Evolutionary conservation across 2,113 vertebrate genomes (phyloP), one percentile per base, ranked within the genome.

Genomic region (Etia nguti): DNA sequence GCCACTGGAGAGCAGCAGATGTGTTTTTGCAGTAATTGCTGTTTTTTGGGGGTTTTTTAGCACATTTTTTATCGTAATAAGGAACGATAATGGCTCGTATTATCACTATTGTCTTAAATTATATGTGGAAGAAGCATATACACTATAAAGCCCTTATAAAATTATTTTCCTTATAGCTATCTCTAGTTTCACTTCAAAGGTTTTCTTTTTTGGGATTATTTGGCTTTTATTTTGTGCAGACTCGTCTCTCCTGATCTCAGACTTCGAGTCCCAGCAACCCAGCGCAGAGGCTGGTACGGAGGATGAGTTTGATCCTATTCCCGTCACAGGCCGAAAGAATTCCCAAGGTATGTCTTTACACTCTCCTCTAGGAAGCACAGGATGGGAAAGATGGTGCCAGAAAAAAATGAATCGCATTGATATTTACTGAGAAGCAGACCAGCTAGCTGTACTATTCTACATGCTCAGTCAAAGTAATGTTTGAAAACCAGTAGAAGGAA

Each of bases 251-350:
- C 97, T 99, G 96, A 97, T 99, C 94, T 97, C 98, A 90, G 98
- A 97, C 96, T 98, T 98, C 81, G 98, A 99, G 73, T 62, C 95
- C 73, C 92, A 92, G 7, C 96, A 96, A 88, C 94, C 96, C 89
- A 93, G 95, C 68, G 95, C 96, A 86, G 98, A 98, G 93, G 97
- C 95, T 81, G 96, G 95, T 89, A 95, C 97, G 31, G 98, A 99
- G 96, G 98, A 99, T 92, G 98, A 99, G 93, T 99, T 99, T 96
- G 98, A 99, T 93, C 99, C 99, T 84, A 99, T 99, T 90, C 99
- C 98, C 75, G 98, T 99, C 90, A 96, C 97, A 81, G 98, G 98
- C 94, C 97, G 98, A 93, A 99, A 99, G 97, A 98, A 97, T 94
- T 97, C 98, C 93, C 98, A 98, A 98, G 98, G 99, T 99, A 97